Percentiles rank a stretch among this genome's conserved stretches.
Evolutionary conservation across 2,113 vertebrate species (phyloP).

Genomic region (Zosterops japonicus): DNA sequence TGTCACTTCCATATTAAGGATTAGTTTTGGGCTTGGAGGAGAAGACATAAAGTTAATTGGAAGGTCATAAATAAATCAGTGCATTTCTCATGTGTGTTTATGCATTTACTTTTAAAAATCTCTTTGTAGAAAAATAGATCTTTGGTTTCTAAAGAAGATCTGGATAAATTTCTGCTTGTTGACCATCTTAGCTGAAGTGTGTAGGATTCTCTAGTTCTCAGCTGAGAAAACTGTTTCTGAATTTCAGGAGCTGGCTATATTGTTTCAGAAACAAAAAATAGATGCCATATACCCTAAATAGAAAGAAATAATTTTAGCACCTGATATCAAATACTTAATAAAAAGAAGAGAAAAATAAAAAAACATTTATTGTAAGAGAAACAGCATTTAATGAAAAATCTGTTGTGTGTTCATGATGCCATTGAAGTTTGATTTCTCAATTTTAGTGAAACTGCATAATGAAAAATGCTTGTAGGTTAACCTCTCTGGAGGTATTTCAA

Average conservation of each 20-base stretch:
- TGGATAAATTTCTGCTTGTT: background rate
- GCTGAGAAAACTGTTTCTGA: background rate
- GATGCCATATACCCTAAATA: background rate
- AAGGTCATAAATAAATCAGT: background rate
- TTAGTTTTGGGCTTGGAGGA: conserved; percentile 20
- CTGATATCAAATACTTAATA: background rate
- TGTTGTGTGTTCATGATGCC: background rate
- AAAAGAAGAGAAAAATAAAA: background rate
- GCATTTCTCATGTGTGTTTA: background rate
- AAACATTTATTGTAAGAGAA: background rate
- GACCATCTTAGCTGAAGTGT: background rate
- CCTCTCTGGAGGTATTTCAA: background rate
- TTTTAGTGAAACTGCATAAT: background rate
- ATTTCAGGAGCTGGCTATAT: background rate
- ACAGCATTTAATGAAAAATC: background rate
- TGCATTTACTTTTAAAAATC: background rate
- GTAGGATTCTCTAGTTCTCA: background rate
- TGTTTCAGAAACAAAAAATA: background rate
- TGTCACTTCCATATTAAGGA: background rate
- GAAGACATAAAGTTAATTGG: conserved; percentile 11
- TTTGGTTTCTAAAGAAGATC: background rate
- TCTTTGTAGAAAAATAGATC: background rate
- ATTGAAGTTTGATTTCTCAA: background rate
- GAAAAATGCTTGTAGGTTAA: background rate
- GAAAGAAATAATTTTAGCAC: background rate